Conservation (phyloP, 2,797 vertebrate species). For the Sebastolobus alascanus region DNA sequence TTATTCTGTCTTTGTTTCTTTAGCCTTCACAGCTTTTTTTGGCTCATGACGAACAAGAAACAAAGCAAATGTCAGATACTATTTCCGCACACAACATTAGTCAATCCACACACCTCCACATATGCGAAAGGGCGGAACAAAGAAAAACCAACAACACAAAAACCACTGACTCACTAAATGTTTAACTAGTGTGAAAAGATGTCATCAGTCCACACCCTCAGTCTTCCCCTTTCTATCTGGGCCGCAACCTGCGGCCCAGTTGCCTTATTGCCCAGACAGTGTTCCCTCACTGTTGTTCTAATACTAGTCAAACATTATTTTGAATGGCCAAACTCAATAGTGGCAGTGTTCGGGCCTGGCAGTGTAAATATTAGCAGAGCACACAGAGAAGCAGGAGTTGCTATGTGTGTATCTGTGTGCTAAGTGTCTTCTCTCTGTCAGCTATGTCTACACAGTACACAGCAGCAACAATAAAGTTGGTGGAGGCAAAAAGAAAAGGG, state of each 20-base stretch:
- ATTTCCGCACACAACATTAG: slow-evolving; percentile 26
- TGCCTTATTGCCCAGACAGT: slow-evolving; percentile 72
- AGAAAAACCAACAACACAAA: slow-evolving; percentile 43
- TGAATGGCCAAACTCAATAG: slow-evolving; percentile 91
- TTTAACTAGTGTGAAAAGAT: slow-evolving; percentile 66
- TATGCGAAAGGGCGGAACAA: slow-evolving; percentile 44
- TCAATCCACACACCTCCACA: slow-evolving; percentile 43
- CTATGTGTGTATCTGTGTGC: slow-evolving; percentile 92
- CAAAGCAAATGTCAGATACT: slow-evolving; percentile 31
- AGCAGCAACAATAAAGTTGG: slow-evolving; percentile 79
- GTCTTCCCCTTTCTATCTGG: slow-evolving; percentile 51
- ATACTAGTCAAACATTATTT: slow-evolving; percentile 89
- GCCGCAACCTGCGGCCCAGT: slow-evolving; percentile 66
- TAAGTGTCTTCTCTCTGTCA: slow-evolving; percentile 84
- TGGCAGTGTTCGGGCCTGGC: slow-evolving; percentile 87
- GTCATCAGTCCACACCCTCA: slow-evolving; percentile 48
- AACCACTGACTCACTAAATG: slow-evolving; percentile 52
- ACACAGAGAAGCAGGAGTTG: slow-evolving; percentile 91
- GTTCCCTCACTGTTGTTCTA: slow-evolving; percentile 88
- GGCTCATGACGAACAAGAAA: slow-evolving; percentile 9
- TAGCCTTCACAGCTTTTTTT: slow-evolving; percentile 2
- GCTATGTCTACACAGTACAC: slow-evolving; percentile 77
- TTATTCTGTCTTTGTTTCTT: background rate
- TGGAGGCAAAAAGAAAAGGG: slow-evolving; percentile 55
- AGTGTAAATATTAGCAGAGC: slow-evolving; percentile 96